These are phyloP conservation scores for Muscina levida DNA, from an alignment of 2,888 invertebrate genomes.

Conservation along the genomic window DNA sequence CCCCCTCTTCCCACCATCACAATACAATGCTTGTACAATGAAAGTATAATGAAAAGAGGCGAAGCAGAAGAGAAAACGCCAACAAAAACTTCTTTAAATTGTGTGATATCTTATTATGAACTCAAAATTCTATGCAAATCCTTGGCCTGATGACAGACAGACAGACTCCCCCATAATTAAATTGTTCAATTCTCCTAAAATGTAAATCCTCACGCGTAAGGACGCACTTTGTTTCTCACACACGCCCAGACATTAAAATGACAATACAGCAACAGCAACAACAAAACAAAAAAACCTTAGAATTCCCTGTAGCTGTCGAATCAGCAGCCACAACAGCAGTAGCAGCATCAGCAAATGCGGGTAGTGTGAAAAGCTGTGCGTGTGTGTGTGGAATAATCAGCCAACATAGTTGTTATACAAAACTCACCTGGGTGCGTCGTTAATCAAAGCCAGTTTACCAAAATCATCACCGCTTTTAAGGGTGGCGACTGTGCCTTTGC, in stretches of 20 bases:
- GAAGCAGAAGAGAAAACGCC: background rate
- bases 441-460: constrained; percentile 91
- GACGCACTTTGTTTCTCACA: too few species aligned
- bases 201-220: background rate
- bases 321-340: constrained; percentile 5
- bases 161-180: constrained; percentile 22
- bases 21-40: too few species aligned
- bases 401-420: constrained; percentile 19
- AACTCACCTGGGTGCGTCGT: constrained; percentile 89
- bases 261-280: too few species aligned
- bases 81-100: constrained; percentile 11
- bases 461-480: constrained; percentile 93
- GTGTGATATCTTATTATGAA: constrained; percentile 32
- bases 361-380: background rate
- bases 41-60: background rate
- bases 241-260: too few species aligned
- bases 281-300: background rate
- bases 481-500: constrained; percentile 90
- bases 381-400: background rate
- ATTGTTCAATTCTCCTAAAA: background rate
- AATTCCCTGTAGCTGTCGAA: constrained; percentile 4
- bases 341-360: background rate
- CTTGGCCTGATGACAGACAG: background rate
- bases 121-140: constrained; percentile 30
- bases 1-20: too few species aligned